A percentile compares a stretch with the other conserved stretches of the same genome.
Conservation (phyloP, 2,113 vertebrate genomes). For the Caranx ignobilis region DNA sequence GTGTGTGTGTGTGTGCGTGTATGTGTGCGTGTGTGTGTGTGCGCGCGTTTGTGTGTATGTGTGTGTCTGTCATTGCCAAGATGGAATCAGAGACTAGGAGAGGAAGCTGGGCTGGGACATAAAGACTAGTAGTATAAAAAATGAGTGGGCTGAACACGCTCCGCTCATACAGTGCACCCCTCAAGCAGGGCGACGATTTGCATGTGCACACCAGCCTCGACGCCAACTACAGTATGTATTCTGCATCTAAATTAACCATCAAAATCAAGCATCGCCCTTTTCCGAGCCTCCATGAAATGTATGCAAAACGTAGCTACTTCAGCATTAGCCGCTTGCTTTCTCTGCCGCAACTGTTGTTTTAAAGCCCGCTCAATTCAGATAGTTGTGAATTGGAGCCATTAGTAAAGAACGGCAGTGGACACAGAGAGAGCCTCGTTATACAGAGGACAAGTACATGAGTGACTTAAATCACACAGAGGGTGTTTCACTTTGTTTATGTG, state of each 20-base stretch:
- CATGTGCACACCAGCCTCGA: slow-evolving; percentile 74
- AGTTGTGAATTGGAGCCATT: slow-evolving; percentile 60
- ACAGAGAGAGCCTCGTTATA: slow-evolving; percentile 48
- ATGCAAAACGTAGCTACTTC: slow-evolving; percentile 82
- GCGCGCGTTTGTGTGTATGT: slow-evolving; percentile 36
- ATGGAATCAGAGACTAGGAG: slow-evolving; percentile 76
- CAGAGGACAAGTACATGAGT: slow-evolving; percentile 24
- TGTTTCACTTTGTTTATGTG: slow-evolving; percentile 8
- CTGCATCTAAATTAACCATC: slow-evolving; percentile 79
- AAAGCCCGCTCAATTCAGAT: slow-evolving; percentile 54
- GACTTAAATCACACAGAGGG: slow-evolving; percentile 12
- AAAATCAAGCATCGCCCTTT: slow-evolving; percentile 72
- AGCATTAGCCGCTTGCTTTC: slow-evolving; percentile 57
- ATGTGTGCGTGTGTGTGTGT: slow-evolving; percentile 22
- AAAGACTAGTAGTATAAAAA: slow-evolving; percentile 77
- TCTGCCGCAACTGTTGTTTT: slow-evolving; percentile 58
- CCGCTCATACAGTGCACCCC: slow-evolving; percentile 70
- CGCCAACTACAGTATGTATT: slow-evolving; percentile 67
- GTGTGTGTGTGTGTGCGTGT: slow-evolving; percentile 39
- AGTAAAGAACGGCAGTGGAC: slow-evolving; percentile 36
- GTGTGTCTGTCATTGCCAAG: slow-evolving; percentile 73
- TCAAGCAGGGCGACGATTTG: slow-evolving; percentile 75
- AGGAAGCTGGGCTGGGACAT: slow-evolving; percentile 74
- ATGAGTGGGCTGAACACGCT: slow-evolving; percentile 77
- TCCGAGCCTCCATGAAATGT: slow-evolving; percentile 76